Base-by-base conservation (phyloP, 2,888 invertebrate genomes). In the Tolmerus cingulatus region DNA sequence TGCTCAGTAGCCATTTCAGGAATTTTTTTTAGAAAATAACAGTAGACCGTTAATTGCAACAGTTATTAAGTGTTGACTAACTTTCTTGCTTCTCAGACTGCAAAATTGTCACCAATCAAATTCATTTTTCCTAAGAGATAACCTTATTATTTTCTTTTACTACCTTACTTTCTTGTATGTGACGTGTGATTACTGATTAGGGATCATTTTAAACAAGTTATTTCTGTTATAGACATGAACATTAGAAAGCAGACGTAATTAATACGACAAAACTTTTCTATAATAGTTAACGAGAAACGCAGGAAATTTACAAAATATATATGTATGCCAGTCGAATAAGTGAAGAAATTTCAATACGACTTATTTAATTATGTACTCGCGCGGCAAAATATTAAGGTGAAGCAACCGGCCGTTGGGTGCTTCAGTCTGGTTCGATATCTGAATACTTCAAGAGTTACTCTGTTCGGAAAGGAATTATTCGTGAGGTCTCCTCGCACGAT, bases 401-500 rank as follows among this genome's bases (percentile, higher is more conserved):
- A 55, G 19, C 19, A 55, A n/a, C 8, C 7, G 5, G 19, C 19
- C 19, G 55, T 7, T 19, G 43, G 19, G 55, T 55, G 55, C 43
- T 55, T 55, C 19, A 55, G 55, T 66, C 66, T 27, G 19, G 9
- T 27, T 19, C 66, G 66, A 27, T 66, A 5, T 27, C 23, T 66
- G 66, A 27, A 23, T 66, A 12, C 77, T 37, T 30, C 12, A 40
- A 27, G 34, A 40, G 16, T 19, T 9, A 76, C 19, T n/a, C 5
- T 5, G 76, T 19, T 76, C 12, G 37, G 57, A 30, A 82, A 82
- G 57, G 43, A 57, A 82, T 34, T 81, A 81, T 82, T 82, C 82
- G 82, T 82, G 82, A 82, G 55, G 34, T 51, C 57, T 55, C 51
- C 82, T 82, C 55, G 82, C 82, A 82, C 82, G 82, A 82, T 82